Base-by-base conservation (phyloP, 2,113 vertebrate species). In the Rallus limicola region DNA sequence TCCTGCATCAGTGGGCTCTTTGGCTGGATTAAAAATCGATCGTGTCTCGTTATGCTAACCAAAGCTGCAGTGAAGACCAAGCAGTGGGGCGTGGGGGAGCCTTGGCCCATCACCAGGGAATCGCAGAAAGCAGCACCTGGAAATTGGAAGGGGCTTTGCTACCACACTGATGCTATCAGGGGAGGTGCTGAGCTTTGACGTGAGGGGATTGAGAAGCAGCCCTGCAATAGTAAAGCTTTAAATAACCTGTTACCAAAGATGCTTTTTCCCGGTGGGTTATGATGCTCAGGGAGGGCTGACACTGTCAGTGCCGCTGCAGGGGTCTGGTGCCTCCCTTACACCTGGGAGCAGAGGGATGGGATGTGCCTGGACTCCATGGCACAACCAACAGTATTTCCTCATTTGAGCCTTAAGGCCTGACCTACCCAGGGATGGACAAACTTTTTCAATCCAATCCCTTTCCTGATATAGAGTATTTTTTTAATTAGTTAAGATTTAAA, bases 221-320 rank as follows among this genome's bases (percentile, higher is more conserved):
- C 48, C 92, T 74, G 62, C 76, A 84, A 23, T 31, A 28, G 64
- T 63, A 38, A 78, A 75, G 29, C 48, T 86, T 91, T 74, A 55
- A 76, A 44, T 40, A 68, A 76, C 34, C 19, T 31, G 21, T 21
- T 36, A 76, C 58, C 33, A 82, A 44, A 85, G 50, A 42, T 2
- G 0, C 59, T 38, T 0, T 44, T 46, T 83, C 29, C 31, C 48
- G 38, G 6, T 50, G 50, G 52, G 24, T 40, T 79, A 26, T 42
- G 74, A 16, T 29, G 42, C 42, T 34, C 44, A 9, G 44, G 44
- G 44, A 46, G 17, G 44, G 18, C 44, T 46, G 44, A 46, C 44
- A 46, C 44, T 46, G 44, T 46, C 44, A 6, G 18, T 46, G 44
- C 44, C 15, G 3, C 24, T 46, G 64, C 28, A 13, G 56, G 26